These are phyloP conservation scores for Bolborhynchus lineola DNA, from an alignment of 2,113 vertebrate genomes.

Conservation along the genomic window DNA sequence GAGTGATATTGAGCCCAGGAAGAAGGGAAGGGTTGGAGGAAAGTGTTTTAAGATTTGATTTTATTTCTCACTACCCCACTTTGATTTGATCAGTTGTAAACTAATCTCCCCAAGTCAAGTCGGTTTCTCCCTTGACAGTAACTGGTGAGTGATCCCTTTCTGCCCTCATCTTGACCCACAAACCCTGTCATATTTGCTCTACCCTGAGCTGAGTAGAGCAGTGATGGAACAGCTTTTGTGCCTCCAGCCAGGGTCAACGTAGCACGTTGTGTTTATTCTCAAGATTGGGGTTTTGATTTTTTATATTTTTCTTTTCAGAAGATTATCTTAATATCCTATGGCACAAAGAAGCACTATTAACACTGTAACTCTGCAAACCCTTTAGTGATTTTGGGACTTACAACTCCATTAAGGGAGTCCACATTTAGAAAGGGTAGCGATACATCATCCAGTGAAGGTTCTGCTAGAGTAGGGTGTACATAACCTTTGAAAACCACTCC, in stretches of 20 bases:
- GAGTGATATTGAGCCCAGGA: background rate
- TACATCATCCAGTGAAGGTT: background rate
- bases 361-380: background rate
- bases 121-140: background rate
- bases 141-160: background rate
- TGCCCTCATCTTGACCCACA: background rate
- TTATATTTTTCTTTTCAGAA: background rate
- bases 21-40: background rate
- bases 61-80: background rate
- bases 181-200: background rate
- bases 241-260: background rate
- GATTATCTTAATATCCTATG: background rate
- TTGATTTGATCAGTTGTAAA: background rate
- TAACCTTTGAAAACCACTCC: background rate
- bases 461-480: background rate
- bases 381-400: background rate
- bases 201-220: background rate
- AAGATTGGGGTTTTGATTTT: accelerated
- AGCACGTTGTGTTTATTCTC: background rate
- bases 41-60: background rate
- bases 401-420: background rate
- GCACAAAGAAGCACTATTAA: background rate
- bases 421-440: background rate
- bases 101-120: background rate
- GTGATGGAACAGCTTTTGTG: background rate